Evolutionary conservation across 2,888 invertebrate genomes (phyloP).

Genomic region (Serrognathus titanus): DNA sequence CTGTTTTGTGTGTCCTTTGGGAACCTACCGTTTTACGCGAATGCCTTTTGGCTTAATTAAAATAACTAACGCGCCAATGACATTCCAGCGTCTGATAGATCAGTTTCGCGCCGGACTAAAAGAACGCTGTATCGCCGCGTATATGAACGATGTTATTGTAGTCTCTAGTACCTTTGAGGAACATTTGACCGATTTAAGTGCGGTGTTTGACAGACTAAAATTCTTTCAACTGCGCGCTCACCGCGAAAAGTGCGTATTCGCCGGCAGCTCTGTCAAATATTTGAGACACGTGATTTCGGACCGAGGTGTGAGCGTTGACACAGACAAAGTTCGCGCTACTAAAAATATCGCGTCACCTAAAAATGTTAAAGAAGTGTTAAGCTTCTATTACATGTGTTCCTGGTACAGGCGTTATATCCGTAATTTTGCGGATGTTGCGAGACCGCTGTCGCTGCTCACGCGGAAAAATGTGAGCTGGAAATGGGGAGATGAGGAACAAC

Average conservation of each 20-base stretch:
- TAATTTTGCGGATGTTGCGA: constrained; percentile 19
- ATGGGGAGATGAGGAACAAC: constrained; percentile 18
- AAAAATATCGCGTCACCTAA: constrained; percentile 11
- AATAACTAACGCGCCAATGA: constrained; percentile 28
- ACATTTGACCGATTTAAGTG: constrained; percentile 24
- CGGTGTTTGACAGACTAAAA: constrained; percentile 19
- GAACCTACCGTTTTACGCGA: constrained; percentile 22
- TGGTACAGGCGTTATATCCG: constrained; percentile 24
- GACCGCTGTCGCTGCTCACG: constrained; percentile 16
- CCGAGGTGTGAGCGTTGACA: constrained; percentile 15
- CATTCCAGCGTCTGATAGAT: constrained; percentile 30
- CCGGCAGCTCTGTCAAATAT: constrained; percentile 18
- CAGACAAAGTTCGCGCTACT: constrained; percentile 15
- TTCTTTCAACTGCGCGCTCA: constrained; percentile 23
- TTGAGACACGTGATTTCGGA: constrained; percentile 21
- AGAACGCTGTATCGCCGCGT: constrained; percentile 23
- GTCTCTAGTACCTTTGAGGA: constrained; percentile 24
- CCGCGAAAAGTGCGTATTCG: constrained; percentile 27
- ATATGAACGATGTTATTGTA: constrained; percentile 32
- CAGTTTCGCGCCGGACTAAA: constrained; percentile 22
- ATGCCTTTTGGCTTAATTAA: constrained; percentile 31
- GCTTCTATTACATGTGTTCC: constrained; percentile 19
- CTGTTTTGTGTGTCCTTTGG: constrained; percentile 33
- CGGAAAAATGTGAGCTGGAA: constrained; percentile 20
- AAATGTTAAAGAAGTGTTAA: constrained; percentile 10